A percentile compares a stretch with the other conserved stretches of the same genome.
Conservation (phyloP, 2,797 vertebrate genomes). For the Macropus fuliginosus region DNA sequence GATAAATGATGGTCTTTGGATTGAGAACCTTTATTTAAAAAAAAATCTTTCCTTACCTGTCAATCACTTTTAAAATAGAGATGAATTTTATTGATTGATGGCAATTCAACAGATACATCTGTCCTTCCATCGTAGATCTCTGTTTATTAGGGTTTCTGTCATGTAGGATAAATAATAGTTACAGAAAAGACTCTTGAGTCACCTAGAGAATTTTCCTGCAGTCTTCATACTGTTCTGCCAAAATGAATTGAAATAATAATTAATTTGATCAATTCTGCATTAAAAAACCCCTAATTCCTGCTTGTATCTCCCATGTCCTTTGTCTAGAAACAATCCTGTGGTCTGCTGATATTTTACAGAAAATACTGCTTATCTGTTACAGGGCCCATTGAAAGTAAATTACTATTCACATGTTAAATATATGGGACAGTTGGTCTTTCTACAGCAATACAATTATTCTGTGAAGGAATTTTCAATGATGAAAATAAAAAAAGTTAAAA, state of each 20-base stretch:
- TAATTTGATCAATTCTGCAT: slow-evolving; percentile 91
- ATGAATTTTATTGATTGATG: slow-evolving; percentile 68
- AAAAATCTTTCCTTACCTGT: slow-evolving; percentile 57
- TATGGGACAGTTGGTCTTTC: slow-evolving; percentile 92
- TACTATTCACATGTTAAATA: slow-evolving; percentile 90
- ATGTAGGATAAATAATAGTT: not conserved
- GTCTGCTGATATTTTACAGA: slow-evolving; percentile 89
- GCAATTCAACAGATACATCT: slow-evolving; percentile 37
- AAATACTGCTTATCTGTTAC: slow-evolving; percentile 91
- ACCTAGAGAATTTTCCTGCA: slow-evolving; percentile 60
- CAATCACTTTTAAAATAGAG: slow-evolving; percentile 70
- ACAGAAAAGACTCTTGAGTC: slow-evolving; percentile 43
- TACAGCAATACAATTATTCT: slow-evolving; percentile 90
- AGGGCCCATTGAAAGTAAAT: slow-evolving; percentile 92
- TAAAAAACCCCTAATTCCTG: slow-evolving; percentile 85
- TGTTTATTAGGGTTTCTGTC: slow-evolving; percentile 27
- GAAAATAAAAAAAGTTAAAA: slow-evolving; percentile 93
- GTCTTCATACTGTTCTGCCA: slow-evolving; percentile 58
- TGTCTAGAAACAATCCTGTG: slow-evolving; percentile 83
- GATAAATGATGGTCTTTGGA: slow-evolving; percentile 71
- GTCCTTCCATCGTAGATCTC: slow-evolving; percentile 27
- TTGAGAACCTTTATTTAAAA: slow-evolving; percentile 70
- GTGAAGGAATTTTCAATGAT: slow-evolving; percentile 90
- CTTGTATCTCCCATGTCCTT: slow-evolving; percentile 88
- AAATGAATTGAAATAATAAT: slow-evolving; percentile 86